These are phyloP conservation scores for Coregonus clupeaformis DNA, from an alignment of 2,113 vertebrate species.

Conservation along the genomic window DNA sequence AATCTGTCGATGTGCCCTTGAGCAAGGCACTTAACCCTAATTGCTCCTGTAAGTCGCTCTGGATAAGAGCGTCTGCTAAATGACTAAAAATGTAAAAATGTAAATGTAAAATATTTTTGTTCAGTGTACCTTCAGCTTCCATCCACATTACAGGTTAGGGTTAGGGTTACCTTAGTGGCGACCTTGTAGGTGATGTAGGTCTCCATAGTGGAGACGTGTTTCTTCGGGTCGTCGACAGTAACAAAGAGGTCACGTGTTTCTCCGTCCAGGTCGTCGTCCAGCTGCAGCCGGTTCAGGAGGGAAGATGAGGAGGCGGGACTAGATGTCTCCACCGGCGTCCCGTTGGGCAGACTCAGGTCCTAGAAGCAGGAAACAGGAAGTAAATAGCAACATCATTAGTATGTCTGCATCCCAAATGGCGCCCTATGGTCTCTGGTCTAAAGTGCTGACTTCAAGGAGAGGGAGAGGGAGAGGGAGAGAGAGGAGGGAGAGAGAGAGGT, in stretches of 20 bases:
- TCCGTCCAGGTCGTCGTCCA: conserved; percentile 89
- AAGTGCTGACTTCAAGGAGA: no score
- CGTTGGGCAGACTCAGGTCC: conserved; percentile 89
- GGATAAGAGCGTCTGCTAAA: no score
- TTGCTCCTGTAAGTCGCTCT: no score
- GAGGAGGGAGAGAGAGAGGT: no score
- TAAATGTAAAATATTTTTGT: no score
- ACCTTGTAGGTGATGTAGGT: conserved; percentile 97
- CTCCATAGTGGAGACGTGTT: conserved; percentile 97
- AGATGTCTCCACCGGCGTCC: conserved; percentile 86
- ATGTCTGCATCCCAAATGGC: not conserved
- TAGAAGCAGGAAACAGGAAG: conserved; percentile 42
- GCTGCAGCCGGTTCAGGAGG: conserved; percentile 89
- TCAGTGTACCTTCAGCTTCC: no score
- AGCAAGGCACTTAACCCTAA: no score
- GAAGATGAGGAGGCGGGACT: conserved; percentile 90
- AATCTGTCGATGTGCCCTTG: no score
- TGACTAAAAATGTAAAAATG: no score
- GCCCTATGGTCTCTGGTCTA: no score
- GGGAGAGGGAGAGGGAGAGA: no score
- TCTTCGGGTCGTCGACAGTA: conserved; percentile 95
- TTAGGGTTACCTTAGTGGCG: conserved; percentile 84
- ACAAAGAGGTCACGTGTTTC: conserved; percentile 95
- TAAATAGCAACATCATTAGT: conserved; percentile 8
- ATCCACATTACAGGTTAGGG: no score